Evolutionary conservation across 2,888 invertebrate species (phyloP).

Genomic region (Cantharis nigra): DNA sequence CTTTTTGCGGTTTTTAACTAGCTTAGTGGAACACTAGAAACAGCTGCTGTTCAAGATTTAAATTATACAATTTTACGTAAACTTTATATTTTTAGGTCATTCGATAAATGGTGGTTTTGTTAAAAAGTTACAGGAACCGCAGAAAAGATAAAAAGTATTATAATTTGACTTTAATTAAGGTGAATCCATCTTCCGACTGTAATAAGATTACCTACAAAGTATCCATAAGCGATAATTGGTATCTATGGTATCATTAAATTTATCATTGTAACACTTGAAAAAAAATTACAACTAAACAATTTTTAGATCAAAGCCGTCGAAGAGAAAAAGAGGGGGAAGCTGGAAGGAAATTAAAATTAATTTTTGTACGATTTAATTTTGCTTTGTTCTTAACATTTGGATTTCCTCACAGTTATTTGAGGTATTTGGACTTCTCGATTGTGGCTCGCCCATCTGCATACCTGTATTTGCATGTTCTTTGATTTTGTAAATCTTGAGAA

Average conservation of each 20-base stretch:
- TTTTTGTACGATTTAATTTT: no score
- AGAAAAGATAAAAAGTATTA: neutral
- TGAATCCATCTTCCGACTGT: neutral
- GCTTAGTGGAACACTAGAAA: constrained; percentile 20
- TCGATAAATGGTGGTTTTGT: constrained; percentile 7
- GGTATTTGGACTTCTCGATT: neutral
- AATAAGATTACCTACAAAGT: neutral
- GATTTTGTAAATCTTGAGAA: neutral
- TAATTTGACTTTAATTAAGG: neutral
- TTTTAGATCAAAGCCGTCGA: neutral
- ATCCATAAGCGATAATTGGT: neutral
- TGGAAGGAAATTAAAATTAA: no score
- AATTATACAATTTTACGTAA: constrained; percentile 10
- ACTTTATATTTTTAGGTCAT: constrained; percentile 23
- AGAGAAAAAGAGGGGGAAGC: neutral
- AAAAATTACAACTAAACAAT: neutral
- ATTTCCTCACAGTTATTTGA: neutral
- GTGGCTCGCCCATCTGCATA: neutral
- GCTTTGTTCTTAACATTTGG: neutral
- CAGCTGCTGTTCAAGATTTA: constrained; percentile 17
- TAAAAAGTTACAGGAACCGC: neutral
- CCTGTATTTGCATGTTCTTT: neutral
- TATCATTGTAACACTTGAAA: neutral
- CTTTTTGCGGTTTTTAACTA: constrained; percentile 21
- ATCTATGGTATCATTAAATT: neutral